Base-by-base conservation (phyloP, 2,888 invertebrate species). In the Adineta ricciae region DNA sequence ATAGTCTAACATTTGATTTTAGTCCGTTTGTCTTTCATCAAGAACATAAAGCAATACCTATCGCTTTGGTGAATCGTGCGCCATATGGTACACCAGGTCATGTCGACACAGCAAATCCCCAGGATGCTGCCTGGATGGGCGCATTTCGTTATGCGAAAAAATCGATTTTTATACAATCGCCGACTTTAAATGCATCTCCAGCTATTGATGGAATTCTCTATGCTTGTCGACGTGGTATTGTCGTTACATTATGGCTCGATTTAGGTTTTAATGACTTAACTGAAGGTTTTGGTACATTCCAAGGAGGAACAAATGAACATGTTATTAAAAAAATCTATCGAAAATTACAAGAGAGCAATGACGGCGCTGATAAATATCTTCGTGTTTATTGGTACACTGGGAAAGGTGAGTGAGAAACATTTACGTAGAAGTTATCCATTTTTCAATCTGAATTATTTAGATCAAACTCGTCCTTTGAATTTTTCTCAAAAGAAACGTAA, bases 61-160 rank as follows among this genome's bases (percentile, higher is more conserved):
- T 83, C 9, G 54, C 52, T 19, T 50, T 83, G n/a, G 54, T 83
- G 14, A 83, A 83, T 83, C 83, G 83, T 54, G 36, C 19, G n/a
- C 83, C 83, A 19, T 19, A 50, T 46, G 83, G 78, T 41, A 78
- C 41, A 78, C 78, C 41, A 41, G 19, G 16, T 3, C 78, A 78
- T 78, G 11, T 2, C 1, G 78, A 78, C 41, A 38, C 41, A 38
- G 78, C 41, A 24, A 78, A 78, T 78, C 78, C 78, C 4, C 78
- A 78, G n/a, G 41, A 41, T 78, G 78, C 78, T 21, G 78, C 78
- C 7, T 78, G 78, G 78, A 78, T 78, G 41, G 41, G 78, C 0
- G 78, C 78, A 41, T 78, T 78, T 78, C 78, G 78, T 41, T 78
- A 78, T 41, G 78, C 78, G 14, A 38, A 78, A 78, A 78, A 78